A percentile compares a stretch with the other conserved stretches of the same genome.
These are phyloP conservation scores for Cirrhinus molitorella DNA, from an alignment of 2,797 vertebrate species.

Conservation along the genomic window DNA sequence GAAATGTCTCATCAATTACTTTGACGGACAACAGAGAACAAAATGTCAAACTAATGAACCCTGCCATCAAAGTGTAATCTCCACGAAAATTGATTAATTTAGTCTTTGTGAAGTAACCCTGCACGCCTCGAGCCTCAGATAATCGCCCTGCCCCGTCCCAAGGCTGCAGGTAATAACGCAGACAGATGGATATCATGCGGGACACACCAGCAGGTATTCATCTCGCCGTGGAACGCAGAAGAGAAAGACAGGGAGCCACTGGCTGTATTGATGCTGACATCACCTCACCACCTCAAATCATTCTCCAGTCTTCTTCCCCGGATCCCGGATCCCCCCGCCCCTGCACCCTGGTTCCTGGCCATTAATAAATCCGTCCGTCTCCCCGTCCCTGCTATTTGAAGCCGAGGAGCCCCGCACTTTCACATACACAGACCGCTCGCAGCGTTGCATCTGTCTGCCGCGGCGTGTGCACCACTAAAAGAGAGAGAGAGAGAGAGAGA, in stretches of 20 bases:
- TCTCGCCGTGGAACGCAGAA: constrained; percentile 49
- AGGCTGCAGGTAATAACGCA: constrained; percentile 45
- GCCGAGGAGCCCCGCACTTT: constrained; percentile 70
- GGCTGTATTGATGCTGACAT: constrained; percentile 77
- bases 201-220: constrained; percentile 52
- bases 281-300: constrained; percentile 72
- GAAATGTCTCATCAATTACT: constrained; percentile 53
- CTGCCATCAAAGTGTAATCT: constrained; percentile 53
- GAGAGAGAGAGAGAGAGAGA: constrained; percentile 71
- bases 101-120: constrained; percentile 49
- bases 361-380: constrained; percentile 78
- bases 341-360: constrained; percentile 75
- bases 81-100: constrained; percentile 48
- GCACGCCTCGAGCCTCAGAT: constrained; percentile 29
- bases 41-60: constrained; percentile 60
- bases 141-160: constrained; percentile 47
- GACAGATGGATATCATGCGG: constrained; percentile 62
- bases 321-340: constrained; percentile 70
- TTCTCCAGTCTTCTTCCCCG: constrained; percentile 63
- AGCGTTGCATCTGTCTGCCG: constrained; percentile 79
- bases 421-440: constrained; percentile 64
- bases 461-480: constrained; percentile 72
- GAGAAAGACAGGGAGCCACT: constrained; percentile 65
- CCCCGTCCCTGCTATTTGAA: constrained; percentile 80
- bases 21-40: constrained; percentile 48